Conservation (phyloP, 2,113 vertebrate species). For the Bostrychus sinensis region DNA sequence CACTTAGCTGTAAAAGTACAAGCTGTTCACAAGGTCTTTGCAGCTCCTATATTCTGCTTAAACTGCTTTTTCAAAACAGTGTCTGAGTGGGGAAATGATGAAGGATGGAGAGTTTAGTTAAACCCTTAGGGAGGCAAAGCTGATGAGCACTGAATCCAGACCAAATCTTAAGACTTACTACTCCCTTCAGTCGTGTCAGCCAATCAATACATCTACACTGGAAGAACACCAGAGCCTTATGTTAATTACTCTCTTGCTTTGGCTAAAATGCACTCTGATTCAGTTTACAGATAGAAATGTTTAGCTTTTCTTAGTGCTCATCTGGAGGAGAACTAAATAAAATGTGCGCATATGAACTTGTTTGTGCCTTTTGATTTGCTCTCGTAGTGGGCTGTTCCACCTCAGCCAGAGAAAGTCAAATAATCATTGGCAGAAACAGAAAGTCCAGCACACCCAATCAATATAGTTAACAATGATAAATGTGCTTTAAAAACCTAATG, state of each 20-base stretch:
- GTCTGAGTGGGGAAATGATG: conserved; percentile 34
- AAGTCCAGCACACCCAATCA: conserved; percentile 37
- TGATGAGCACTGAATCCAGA: conserved; percentile 38
- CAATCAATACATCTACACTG: conserved; percentile 28
- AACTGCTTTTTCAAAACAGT: conserved; percentile 40
- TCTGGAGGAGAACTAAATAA: neutral
- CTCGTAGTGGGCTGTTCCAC: conserved; percentile 1
- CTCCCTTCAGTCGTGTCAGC: conserved; percentile 26
- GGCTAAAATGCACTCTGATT: conserved; percentile 2
- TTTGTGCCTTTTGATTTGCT: neutral
- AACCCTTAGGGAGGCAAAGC: conserved; percentile 40
- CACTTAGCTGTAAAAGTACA: conserved; percentile 7
- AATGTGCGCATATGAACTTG: neutral
- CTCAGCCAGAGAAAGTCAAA: neutral
- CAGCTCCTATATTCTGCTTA: conserved; percentile 48
- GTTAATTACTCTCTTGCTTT: conserved; percentile 14
- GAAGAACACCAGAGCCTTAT: neutral
- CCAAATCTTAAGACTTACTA: conserved; percentile 33
- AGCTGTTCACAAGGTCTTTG: conserved; percentile 19
- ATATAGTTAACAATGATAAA: conserved; percentile 62
- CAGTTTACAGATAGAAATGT: neutral
- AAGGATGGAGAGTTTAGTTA: conserved; percentile 32
- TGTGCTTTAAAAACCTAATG: conserved; percentile 41
- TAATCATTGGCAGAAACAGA: conserved; percentile 9
- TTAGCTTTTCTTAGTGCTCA: neutral